Evolutionary conservation across 2,113 vertebrate species (phyloP).

Genomic region (Montifringilla adamsi): DNA sequence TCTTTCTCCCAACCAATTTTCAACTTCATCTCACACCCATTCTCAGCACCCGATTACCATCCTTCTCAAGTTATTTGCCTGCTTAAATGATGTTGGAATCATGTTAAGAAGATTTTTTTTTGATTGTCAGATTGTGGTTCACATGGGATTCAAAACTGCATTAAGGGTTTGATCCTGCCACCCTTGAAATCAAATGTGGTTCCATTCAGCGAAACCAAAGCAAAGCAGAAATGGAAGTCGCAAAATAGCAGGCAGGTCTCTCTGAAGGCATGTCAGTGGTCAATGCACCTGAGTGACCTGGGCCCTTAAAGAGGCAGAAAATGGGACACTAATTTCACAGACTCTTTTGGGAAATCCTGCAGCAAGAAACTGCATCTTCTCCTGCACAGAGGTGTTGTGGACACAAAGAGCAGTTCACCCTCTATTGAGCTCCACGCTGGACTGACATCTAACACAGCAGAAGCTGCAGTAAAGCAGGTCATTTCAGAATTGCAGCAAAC

Average conservation of each 20-base stretch:
- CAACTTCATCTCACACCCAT: neutral
- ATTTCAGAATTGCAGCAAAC: neutral
- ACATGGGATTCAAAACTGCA: neutral
- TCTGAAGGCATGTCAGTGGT: neutral
- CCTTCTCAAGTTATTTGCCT: neutral
- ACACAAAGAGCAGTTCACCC: neutral
- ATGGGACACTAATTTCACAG: neutral
- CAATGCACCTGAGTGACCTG: neutral
- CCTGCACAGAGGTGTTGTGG: neutral
- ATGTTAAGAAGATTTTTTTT: neutral
- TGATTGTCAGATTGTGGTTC: neutral
- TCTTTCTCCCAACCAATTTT: neutral
- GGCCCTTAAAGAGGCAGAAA: neutral
- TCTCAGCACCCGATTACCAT: neutral
- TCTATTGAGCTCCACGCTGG: neutral
- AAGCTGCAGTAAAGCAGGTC: neutral
- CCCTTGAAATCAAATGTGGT: neutral
- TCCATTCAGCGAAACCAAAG: neutral
- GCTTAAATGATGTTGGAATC: neutral
- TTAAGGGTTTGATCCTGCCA: neutral
- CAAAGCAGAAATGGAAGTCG: neutral
- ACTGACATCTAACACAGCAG: neutral
- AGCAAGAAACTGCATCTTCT: neutral
- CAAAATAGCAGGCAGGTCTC: neutral
- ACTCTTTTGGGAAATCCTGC: neutral